Base-by-base conservation (phyloP, 2,888 invertebrate genomes). In the Andrena bucephala region DNA sequence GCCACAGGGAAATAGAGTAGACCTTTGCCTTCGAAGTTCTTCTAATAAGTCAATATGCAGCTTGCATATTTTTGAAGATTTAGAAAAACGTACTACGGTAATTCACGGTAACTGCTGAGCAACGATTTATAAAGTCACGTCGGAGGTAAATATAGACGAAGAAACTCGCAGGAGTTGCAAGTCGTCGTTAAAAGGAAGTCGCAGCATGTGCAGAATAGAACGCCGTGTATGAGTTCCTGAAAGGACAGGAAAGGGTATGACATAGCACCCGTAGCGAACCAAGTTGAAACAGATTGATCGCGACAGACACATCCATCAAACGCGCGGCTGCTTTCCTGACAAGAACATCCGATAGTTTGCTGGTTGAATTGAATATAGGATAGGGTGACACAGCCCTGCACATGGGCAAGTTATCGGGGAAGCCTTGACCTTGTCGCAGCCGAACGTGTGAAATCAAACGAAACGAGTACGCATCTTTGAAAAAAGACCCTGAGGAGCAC, bases 271-370 rank as follows among this genome's bases (percentile, higher is more conserved):
- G 66, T 75, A 48, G 69, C 77, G 54, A 76, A 85, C 71, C 36
- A 67, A 20, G 29, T 72, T 59, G 75, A 72, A 85, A 86, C 82
- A 82, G 86, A 86, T 86, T 70, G 84, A 81, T 72, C 74, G 81
- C 68, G 79, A 83, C 80, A 62, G 59, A 77, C 82, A 50, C 88
- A 88, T 89, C 88, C 81, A 88, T 89, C 88, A 88, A 85, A 83
- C 69, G 33, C 31, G 69, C 70, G 70, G 36, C 71, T 76, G 79
- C 69, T 60, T 76, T 60, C 78, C 42, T 77, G 85, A 86, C 84
- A 84, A 75, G 81, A 66, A 76, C 82, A 79, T 76, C 84, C 87
- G 83, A 86, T 63, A 33, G 77, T 76, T 81, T 31, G 42, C 24
- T 63, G 63, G 68, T 42, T 63, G 77, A 67, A 68, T 73, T 63